Percentiles rank a stretch among this genome's conserved stretches.
Evolutionary conservation across 2,113 vertebrate genomes (phyloP).

Genomic region (Lasiurus cinereus): DNA sequence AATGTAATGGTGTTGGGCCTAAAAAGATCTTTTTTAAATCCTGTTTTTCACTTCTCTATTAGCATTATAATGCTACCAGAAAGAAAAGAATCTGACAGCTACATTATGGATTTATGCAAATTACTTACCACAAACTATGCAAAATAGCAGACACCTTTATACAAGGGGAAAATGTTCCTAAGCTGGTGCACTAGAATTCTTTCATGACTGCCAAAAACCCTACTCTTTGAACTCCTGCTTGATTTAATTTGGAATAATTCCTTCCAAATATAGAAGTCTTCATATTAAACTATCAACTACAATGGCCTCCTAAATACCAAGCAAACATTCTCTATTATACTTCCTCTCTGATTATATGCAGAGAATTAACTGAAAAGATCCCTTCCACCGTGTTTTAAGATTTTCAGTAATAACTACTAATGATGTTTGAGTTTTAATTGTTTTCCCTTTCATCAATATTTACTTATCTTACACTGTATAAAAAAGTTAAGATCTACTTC

Average conservation of each 20-base stretch:
- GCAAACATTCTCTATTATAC: conserved; percentile 50
- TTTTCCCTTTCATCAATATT: conserved; percentile 18
- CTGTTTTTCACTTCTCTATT: conserved; percentile 79
- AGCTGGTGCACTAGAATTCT: conserved; percentile 59
- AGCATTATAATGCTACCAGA: conserved; percentile 79
- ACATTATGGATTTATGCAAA: conserved; percentile 86
- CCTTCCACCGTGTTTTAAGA: conserved; percentile 51
- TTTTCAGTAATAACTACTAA: conserved; percentile 63
- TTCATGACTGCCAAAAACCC: conserved; percentile 56
- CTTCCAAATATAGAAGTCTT: conserved; percentile 69
- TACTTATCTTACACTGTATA: not conserved
- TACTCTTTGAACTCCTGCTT: conserved; percentile 54
- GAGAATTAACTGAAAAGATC: conserved; percentile 54
- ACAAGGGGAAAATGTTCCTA: conserved; percentile 63
- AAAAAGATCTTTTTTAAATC: conserved; percentile 76
- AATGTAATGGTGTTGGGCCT: conserved; percentile 64
- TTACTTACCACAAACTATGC: conserved; percentile 77
- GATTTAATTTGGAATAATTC: conserved; percentile 79
- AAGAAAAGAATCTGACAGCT: conserved; percentile 66
- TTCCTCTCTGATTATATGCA: conserved; percentile 28
- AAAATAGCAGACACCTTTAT: conserved; percentile 66
- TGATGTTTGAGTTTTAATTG: not conserved
- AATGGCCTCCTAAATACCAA: conserved; percentile 66
- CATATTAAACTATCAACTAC: conserved; percentile 61
- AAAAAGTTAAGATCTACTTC: conserved; percentile 45